Evolutionary conservation across 2,888 invertebrate species (phyloP).

Genomic region (Meiosimyza decipiens): DNA sequence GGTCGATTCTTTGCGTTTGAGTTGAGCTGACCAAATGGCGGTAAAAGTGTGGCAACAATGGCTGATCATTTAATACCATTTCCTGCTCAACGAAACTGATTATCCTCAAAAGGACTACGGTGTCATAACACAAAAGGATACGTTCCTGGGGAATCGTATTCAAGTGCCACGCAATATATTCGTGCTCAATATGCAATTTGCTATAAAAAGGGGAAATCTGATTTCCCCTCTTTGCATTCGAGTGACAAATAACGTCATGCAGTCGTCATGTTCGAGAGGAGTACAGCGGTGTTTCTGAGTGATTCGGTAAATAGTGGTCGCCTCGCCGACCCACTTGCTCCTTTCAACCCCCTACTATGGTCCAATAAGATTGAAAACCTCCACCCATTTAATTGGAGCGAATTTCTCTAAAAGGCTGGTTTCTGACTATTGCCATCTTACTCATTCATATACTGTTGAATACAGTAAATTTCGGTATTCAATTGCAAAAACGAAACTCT

Average conservation of each 20-base stretch:
- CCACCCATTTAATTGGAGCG: constrained; percentile 43
- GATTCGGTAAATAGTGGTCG: constrained; percentile 26
- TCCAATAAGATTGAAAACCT: not conserved
- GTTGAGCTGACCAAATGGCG: too few species aligned
- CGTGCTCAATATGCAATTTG: not conserved
- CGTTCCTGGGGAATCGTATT: not conserved
- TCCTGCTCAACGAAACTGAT: too few species aligned
- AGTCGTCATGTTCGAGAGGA: not conserved
- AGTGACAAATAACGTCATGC: not conserved
- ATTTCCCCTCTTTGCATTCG: not conserved
- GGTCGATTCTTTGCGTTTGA: not conserved
- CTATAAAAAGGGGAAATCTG: constrained; percentile 28
- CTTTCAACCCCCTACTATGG: not conserved
- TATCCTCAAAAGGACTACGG: too few species aligned
- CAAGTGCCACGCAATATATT: not conserved
- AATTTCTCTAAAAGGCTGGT: constrained; percentile 29
- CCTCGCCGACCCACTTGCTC: not conserved
- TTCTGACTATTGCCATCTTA: not conserved
- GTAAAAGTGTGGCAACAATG: too few species aligned
- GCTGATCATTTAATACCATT: too few species aligned
- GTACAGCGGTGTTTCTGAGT: constrained; percentile 4
- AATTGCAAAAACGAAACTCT: not conserved
- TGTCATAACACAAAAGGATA: not conserved
- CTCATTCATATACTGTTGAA: constrained; percentile 6
- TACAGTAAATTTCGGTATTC: not conserved